Percentiles rank a stretch among this genome's conserved stretches.
These are phyloP conservation scores for Boulengeromyrus knoepffleri DNA, from an alignment of 2,113 vertebrate species.

Conservation along the genomic window DNA sequence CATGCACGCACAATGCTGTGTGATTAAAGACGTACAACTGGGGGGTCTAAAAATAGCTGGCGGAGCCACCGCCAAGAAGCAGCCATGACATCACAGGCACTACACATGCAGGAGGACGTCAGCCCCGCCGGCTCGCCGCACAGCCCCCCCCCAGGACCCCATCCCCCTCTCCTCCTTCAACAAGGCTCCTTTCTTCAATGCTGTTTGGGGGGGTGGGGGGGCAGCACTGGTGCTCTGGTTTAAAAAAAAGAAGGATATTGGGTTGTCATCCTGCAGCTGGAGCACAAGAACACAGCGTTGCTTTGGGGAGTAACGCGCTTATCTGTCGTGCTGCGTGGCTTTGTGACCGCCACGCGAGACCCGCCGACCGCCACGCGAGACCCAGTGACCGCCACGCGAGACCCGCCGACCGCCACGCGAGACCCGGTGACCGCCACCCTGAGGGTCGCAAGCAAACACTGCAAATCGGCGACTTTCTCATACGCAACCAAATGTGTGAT, in stretches of 20 bases:
- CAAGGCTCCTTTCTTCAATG: neutral
- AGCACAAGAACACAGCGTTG: neutral
- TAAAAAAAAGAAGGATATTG: neutral
- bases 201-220: neutral
- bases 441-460: neutral
- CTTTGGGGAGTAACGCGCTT: neutral
- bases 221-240: neutral
- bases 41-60: neutral
- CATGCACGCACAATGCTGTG: neutral
- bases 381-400: no score
- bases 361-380: no score
- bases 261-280: neutral
- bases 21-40: neutral
- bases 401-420: no score
- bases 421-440: neutral
- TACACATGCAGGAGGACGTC: neutral
- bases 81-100: neutral
- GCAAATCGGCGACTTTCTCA: neutral
- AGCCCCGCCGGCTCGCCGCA: neutral
- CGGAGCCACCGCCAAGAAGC: neutral
- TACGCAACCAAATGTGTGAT: neutral
- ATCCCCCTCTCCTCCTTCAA: neutral
- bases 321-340: neutral
- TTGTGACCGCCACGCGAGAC: no score
- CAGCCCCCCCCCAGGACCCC: neutral